Evolutionary conservation across 2,888 invertebrate genomes (phyloP), one percentile per base, ranked within the genome.

Genomic region (Hypomecis atomaria): DNA sequence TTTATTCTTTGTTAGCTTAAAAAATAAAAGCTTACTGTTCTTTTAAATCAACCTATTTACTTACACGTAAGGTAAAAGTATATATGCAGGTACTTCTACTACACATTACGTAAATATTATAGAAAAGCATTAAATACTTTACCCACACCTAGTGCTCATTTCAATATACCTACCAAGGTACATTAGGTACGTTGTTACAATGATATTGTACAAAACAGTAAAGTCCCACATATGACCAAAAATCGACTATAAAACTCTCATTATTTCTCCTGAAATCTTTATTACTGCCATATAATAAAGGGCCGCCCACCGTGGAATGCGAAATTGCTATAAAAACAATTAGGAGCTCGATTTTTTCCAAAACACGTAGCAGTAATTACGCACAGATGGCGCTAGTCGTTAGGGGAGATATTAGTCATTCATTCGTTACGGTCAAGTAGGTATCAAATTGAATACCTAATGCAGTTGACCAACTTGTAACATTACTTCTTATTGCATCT

Each of bases 301-400:
- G 76, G 74, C 69, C 71, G 57, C 33, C 43, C 43, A 43, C 65
- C 60, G 36, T 49, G 57, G 65, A 60, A 67, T 63, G 53, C 61
- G 62, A 66, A 66, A 81, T 80, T 75, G 78, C 76, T 78, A 80
- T 83, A 84, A 86, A 89, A 88, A 87, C 85, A 87, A 88, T 86
- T 86, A 88, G 77, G 71, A 50, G 70, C 70, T 71, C 72, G 71
- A 75, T 85, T 89, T 87, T 88, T 82, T 76, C 72, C 82, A 70
- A 74, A 79, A 82, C 87, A 85, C 84, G 84, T 84, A 81, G 71
- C 70, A 69, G 85, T 87, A 88, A 90, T 90, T 90, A 89, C 84
- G 68, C 67, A 71, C 90, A 89, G 90, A 88, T 89, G 90, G 82
- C 87, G 86, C 68, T 73, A 73, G 80, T 85, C 87, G 85, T 89